Evolutionary conservation across 2,113 vertebrate species (phyloP).

Genomic region (Callipepla californica): DNA sequence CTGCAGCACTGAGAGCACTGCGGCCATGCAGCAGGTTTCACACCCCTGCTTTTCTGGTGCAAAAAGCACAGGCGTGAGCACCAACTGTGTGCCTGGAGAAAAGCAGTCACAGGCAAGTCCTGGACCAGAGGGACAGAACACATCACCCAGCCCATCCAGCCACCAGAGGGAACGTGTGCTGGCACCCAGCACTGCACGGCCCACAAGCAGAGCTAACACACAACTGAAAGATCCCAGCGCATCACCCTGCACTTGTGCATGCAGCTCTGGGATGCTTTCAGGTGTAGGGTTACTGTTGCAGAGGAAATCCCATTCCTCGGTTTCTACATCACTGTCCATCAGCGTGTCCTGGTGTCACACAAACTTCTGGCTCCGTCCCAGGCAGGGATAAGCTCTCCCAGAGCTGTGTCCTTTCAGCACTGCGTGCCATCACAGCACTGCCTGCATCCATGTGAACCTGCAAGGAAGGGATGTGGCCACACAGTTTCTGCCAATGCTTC

Average conservation of each 20-base stretch:
- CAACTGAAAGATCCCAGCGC: background rate
- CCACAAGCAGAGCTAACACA: background rate
- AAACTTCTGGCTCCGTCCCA: background rate
- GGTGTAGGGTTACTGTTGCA: background rate
- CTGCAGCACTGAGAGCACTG: background rate
- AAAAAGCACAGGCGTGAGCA: background rate
- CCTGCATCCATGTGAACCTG: background rate
- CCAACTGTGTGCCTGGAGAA: background rate
- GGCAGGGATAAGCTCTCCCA: background rate
- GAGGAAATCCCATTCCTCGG: background rate
- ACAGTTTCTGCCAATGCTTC: background rate
- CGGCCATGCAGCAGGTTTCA: background rate
- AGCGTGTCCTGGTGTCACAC: background rate
- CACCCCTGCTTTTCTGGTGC: background rate
- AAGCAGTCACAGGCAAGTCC: background rate
- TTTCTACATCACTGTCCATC: rapidly evolving
- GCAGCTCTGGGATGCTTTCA: background rate
- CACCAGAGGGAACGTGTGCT: background rate
- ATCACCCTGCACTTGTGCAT: background rate
- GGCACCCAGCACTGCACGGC: rapidly evolving
- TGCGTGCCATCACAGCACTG: background rate
- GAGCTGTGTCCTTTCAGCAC: background rate
- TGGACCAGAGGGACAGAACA: background rate
- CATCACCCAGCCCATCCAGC: rapidly evolving
- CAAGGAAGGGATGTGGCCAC: background rate